phyloP scores from a whole-genome alignment of 1,140 invertebrate genomes.

The Drosophila erecta region DNA sequence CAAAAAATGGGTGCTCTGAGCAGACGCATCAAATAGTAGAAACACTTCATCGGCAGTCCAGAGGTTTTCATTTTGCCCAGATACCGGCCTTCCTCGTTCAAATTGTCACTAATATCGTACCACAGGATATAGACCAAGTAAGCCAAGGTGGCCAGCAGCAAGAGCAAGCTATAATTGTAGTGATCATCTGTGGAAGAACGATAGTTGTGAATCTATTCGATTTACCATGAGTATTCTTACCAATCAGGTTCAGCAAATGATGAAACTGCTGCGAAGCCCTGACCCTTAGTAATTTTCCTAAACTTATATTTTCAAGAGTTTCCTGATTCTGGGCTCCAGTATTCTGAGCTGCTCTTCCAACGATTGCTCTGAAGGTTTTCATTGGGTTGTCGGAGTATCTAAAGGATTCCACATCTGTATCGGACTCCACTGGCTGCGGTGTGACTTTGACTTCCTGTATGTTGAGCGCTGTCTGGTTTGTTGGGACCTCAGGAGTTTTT shows the following conservation, averaged over 20 bases:
- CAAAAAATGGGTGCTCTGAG: conserved; percentile 36
- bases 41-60: neutral
- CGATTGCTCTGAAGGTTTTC: neutral
- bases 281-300: neutral
- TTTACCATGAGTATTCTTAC: neutral
- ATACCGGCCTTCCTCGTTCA: conserved; percentile 30
- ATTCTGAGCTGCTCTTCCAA: neutral
- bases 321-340: neutral
- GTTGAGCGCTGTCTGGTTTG: no score
- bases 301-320: neutral
- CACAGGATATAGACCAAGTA: conserved; percentile 39
- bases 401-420: neutral
- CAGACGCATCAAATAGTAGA: conserved; percentile 33
- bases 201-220: neutral
- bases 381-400: neutral
- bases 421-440: neutral
- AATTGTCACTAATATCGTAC: conserved; percentile 11
- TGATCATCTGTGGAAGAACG: neutral
- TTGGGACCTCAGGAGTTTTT: neutral
- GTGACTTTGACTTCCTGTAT: neutral
- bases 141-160: neutral
- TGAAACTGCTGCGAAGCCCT: neutral
- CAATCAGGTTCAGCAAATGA: neutral
- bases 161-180: neutral
- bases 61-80: conserved; percentile 12